Evolutionary conservation across 2,888 invertebrate genomes (phyloP), one percentile per base, ranked within the genome.

Genomic region (Brenthis daphne): DNA sequence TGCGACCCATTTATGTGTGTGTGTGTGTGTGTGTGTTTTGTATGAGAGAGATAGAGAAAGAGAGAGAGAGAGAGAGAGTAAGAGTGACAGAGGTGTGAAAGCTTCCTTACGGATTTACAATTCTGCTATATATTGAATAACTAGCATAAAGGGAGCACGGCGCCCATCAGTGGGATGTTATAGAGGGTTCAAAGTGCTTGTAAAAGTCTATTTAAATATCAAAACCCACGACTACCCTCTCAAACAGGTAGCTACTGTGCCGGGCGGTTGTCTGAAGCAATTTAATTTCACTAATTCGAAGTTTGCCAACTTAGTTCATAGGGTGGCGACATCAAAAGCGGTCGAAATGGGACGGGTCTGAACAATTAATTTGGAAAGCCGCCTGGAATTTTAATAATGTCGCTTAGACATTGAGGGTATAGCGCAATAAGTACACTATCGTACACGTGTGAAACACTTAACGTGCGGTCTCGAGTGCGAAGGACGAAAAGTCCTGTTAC

Each of bases 361-460:
- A n/a, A 71, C 70, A 67, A 70, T 70, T 71, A 71, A 65, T 71
- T 54, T 57, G 63, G 65, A 54, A 70, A 65, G 64, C 71, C 69
- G 65, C 65, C 61, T 55, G 74, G 69, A 71, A 71, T 74, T 74
- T 74, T 73, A 71, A 74, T 72, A 74, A 70, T 69, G 66, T 68
- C 66, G 48, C 67, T 20, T 57, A 63, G 37, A 64, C 65, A 68
- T 68, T 50, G 54, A 58, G 29, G 57, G 3, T 29, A 43, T 63
- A 54, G 58, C 37, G 57, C 47, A 57, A 57, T 68, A 57, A 14
- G 29, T 60, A 54, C 48, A 51, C 53, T 65, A 58, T 51, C 16
- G 54, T 33, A 67, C 37, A 60, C 4, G 11, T 60, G 16, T 33
- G 29, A 66, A 58, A 54, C 54, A 66, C 47, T 54, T 48, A 29